phyloP scores from a whole-genome alignment of 2,888 invertebrate genomes.

The Aphodius sticticus region DNA sequence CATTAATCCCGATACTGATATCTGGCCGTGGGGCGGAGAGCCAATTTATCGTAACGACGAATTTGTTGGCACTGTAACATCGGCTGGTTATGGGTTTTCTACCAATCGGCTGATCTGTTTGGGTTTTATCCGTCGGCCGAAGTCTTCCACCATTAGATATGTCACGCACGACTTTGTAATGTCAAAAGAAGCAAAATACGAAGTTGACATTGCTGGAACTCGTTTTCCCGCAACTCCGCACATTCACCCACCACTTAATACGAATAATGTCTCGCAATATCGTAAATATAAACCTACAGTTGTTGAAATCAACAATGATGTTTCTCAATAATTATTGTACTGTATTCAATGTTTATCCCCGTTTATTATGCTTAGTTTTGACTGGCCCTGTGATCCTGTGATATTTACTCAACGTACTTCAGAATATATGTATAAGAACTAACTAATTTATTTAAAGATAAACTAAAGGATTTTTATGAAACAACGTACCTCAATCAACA shows the following conservation, averaged over 20 bases:
- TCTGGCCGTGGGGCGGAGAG: conserved; percentile 77
- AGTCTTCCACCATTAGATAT: conserved; percentile 51
- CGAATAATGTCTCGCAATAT: conserved; percentile 50
- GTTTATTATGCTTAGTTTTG: not conserved
- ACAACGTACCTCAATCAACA: too few species aligned
- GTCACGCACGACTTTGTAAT: conserved; percentile 70
- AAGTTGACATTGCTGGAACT: conserved; percentile 75
- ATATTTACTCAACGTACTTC: not conserved
- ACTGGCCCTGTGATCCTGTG: not conserved
- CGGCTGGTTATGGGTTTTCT: conserved; percentile 73
- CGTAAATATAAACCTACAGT: conserved; percentile 62
- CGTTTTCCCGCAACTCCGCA: conserved; percentile 67
- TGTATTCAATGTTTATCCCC: not conserved
- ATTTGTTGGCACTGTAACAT: conserved; percentile 72
- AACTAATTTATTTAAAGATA: too few species aligned
- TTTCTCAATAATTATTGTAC: not conserved
- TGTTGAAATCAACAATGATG: conserved; percentile 57
- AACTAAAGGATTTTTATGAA: too few species aligned
- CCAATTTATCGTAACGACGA: conserved; percentile 72
- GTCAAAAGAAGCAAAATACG: conserved; percentile 67
- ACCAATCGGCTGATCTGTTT: conserved; percentile 70
- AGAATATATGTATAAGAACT: not conserved
- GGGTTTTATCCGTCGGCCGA: conserved; percentile 67
- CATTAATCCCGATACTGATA: conserved; percentile 69
- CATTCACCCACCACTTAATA: conserved; percentile 67